Evolutionary conservation across 2,888 invertebrate genomes (phyloP), one percentile per base, ranked within the genome.

Genomic region (Lymantria dispar): DNA sequence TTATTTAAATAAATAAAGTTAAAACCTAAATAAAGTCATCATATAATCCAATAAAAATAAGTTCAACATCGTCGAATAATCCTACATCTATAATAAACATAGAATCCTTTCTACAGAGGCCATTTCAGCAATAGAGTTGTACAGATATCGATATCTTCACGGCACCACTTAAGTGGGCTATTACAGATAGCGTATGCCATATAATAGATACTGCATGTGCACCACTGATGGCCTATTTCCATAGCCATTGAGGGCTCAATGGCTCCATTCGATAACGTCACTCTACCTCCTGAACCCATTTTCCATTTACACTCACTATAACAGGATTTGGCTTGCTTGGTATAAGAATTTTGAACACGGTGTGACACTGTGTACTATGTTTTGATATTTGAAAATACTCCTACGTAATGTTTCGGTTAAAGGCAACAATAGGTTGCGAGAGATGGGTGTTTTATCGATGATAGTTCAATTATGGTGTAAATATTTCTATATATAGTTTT

Each of bases 121-220:
- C 60, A 64, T 67, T 67, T 59, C 56, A 63, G 67, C 71, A 76
- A 84, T 82, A 78, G 75, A 83, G 80, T 65, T 72, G 74, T 82
- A 74, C 59, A 64, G 80, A 78, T 82, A 81, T 38, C 62, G 65
- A 72, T 83, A 82, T 80, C 78, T 71, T 60, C 68, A 71, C 71
- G 73, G 68, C 68, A 63, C 61, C 68, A 68, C 70, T 74, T 74
- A 71, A 68, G 70, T 68, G 62, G 69, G 72, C 71, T 76, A 75
- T 85, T 82, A 77, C 62, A 77, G 83, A 83, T 83, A 82, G 74
- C 72, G 75, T 71, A 79, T 73, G 68, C 74, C 71, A 56, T 70
- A 75, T 74, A 78, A 66, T 64, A 70, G 68, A 68, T 69, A 71
- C 71, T 76, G 76, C 76, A 73, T 73, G 74, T 76, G 79, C 75